A percentile compares a stretch with the other conserved stretches of the same genome.
phyloP scores from a whole-genome alignment of 2,888 invertebrate genomes.

The Pinctada fucata region DNA sequence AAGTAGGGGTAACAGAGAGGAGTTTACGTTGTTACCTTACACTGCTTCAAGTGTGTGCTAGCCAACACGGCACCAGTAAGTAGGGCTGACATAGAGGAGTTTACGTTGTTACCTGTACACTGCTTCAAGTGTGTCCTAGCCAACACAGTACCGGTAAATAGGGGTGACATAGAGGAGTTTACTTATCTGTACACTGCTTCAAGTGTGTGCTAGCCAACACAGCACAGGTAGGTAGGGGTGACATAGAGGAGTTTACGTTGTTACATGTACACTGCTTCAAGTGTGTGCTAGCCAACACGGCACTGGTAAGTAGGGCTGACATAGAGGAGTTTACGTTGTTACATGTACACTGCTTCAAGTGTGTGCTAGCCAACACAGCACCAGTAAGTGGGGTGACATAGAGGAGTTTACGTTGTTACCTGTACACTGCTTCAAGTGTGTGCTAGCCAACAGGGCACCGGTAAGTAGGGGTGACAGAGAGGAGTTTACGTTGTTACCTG shows the following conservation, averaged over 20 bases:
- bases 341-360: too few species aligned
- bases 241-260: conserved; percentile 78
- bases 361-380: too few species aligned
- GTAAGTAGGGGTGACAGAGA: conserved; percentile 72
- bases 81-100: conserved; percentile 56
- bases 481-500: conserved; percentile 82
- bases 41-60: conserved; percentile 82
- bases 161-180: too few species aligned
- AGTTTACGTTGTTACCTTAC: conserved; percentile 83
- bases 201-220: too few species aligned
- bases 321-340: conserved; percentile 66
- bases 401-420: conserved; percentile 82
- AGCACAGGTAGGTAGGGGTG: conserved; percentile 36
- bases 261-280: conserved; percentile 84
- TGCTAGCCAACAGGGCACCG: conserved; percentile 80
- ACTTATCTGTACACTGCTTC: too few species aligned
- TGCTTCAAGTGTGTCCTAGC: conserved; percentile 81
- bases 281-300: conserved; percentile 81
- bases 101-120: conserved; percentile 84
- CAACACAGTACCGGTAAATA: too few species aligned
- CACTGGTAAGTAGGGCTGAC: conserved; percentile 76
- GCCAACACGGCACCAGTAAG: conserved; percentile 79
- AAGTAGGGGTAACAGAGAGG: conserved; percentile 64
- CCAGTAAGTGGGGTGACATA: conserved; percentile 46
- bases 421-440: conserved; percentile 82